Evolutionary conservation across 2,797 vertebrate genomes (phyloP).

Genomic region (Salarias fasciatus): DNA sequence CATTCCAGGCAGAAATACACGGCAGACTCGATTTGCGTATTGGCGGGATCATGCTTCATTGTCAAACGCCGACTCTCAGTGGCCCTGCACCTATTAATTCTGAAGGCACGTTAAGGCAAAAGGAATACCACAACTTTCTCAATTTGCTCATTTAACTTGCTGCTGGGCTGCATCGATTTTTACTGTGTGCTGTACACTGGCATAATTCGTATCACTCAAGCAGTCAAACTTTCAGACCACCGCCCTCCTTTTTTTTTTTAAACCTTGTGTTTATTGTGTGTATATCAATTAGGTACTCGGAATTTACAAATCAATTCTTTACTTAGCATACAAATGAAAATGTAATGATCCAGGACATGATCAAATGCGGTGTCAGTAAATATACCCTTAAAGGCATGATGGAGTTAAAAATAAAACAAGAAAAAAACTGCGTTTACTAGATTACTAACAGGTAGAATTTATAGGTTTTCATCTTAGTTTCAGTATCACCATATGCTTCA

Average conservation of each 20-base stretch:
- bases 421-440: neutral
- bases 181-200: slow-evolving; percentile 26
- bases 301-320: slow-evolving; percentile 11
- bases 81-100: slow-evolving; percentile 69
- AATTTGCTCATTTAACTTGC: slow-evolving; percentile 60
- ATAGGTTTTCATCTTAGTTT: slow-evolving; percentile 30
- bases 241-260: slow-evolving; percentile 4
- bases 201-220: slow-evolving; percentile 55
- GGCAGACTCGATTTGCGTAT: slow-evolving; percentile 69
- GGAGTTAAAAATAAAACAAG: neutral
- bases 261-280: slow-evolving; percentile 23
- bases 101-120: slow-evolving; percentile 40
- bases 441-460: neutral
- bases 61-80: slow-evolving; percentile 68
- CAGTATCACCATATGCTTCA: slow-evolving; percentile 60
- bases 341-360: slow-evolving; percentile 4
- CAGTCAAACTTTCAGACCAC: slow-evolving; percentile 17
- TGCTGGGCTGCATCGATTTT: slow-evolving; percentile 46
- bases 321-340: slow-evolving; percentile 18
- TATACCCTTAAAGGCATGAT: neutral
- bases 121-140: slow-evolving; percentile 48
- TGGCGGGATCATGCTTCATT: slow-evolving; percentile 76
- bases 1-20: slow-evolving; percentile 73
- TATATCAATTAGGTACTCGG: slow-evolving; percentile 21
- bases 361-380: slow-evolving; percentile 5